Base-by-base conservation (phyloP, 2,113 vertebrate genomes). In the Saccopteryx bilineata region DNA sequence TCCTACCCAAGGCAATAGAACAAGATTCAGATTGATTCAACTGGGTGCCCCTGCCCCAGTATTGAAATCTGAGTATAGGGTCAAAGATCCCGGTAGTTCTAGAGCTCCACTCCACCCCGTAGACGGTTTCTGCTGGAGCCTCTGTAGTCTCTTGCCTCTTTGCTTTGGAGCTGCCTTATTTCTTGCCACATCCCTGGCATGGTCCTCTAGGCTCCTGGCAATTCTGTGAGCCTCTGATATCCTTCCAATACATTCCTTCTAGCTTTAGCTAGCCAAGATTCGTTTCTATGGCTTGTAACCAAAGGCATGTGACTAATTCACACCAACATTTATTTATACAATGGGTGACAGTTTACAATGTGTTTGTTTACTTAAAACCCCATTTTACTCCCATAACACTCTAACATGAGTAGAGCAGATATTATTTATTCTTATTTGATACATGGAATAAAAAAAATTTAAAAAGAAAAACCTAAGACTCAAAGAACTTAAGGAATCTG, bases 261-360 rank as follows among this genome's bases (percentile, higher is more conserved):
- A 72, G 19, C 50, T 69, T 60, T 46, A 52, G 52, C 93, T 90
- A 95, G 83, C 71, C 54, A 93, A 9, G 52, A 48, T 60, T 96
- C 85, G 63, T 68, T 94, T 61, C 39, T 46, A 39, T 54, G 56
- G 12, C 60, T 80, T 91, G 2, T 65, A 93, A 74, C 54, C 54
- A 87, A 96, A 95, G 19, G 9, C 33, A 19, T 15, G 8, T 39
- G 87, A 84, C 60, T 60, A 74, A 92, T 15, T 50, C 18, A 87
- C 17, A 74, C n/a, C 71, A 82, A 39, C 21, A 48, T 68, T 84
- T 80, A 48, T 68, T 84, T 80, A 85, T 54, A 68, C 50, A 81
- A 61, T 5, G 50, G 61, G 56, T 31, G 3, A 72, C 24, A 24
- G 15, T 56, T 84, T 9, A 84, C 9, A 81, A 52, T 7, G 18